Conservation (phyloP, 37 sponge, comb jelly and placozoan species). For the Beroe ovata region DNA sequence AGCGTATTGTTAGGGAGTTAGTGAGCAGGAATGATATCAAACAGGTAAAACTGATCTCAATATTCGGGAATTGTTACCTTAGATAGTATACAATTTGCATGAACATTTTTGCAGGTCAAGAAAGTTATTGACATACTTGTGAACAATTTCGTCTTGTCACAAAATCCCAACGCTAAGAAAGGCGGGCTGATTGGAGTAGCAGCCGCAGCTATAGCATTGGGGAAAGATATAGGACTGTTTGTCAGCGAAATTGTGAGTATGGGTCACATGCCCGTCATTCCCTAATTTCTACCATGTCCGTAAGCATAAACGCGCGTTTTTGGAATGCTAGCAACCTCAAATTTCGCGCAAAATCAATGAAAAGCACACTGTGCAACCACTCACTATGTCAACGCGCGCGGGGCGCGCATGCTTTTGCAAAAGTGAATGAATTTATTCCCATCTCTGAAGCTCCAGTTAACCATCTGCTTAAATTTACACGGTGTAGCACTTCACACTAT, state of each 20-base stretch:
- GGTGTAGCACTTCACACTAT: no score
- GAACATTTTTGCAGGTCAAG: constrained; percentile 85
- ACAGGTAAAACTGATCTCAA: constrained; percentile 23
- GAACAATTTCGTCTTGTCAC: constrained; percentile 80
- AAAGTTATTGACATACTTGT: constrained; percentile 74
- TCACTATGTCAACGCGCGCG: constrained; percentile 42
- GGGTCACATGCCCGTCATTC: background rate
- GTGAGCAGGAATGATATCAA: background rate
- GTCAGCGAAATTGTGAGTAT: constrained; percentile 67
- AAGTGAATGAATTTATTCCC: no score
- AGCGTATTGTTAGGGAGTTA: constrained; percentile 70
- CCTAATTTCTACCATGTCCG: background rate
- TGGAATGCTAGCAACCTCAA: background rate
- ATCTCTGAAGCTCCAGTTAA: no score
- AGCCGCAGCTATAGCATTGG: constrained; percentile 91
- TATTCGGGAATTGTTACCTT: no score
- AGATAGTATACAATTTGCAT: no score
- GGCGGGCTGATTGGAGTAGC: constrained; percentile 96
- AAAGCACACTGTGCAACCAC: constrained; percentile 31
- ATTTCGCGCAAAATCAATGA: background rate
- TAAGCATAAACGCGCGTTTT: constrained; percentile 9
- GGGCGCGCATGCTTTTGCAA: no score
- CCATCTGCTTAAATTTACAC: no score
- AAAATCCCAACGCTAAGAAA: constrained; percentile 90
- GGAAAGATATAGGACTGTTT: constrained; percentile 69